A percentile compares a stretch with the other conserved stretches of the same genome.
Evolutionary conservation across 2,797 vertebrate species (phyloP).

Genomic region (Macropus fuliginosus): DNA sequence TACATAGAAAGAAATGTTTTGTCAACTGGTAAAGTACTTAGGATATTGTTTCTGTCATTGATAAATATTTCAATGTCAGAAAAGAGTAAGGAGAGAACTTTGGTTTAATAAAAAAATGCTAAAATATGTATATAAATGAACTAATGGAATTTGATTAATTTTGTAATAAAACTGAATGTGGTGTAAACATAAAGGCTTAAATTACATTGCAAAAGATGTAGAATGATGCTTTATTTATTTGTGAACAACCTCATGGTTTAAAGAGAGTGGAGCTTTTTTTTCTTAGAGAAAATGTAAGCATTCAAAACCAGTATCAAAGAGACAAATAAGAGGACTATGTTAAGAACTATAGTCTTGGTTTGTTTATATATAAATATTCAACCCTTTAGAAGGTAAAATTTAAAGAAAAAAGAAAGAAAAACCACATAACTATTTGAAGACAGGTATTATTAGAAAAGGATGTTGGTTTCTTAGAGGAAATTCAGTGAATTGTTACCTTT

Average conservation of each 20-base stretch:
- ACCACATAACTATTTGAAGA: no score
- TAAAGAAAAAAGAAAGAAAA: no score
- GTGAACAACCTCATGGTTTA: not conserved
- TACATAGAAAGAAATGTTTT: not conserved
- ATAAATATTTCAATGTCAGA: not conserved
- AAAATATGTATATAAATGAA: not conserved
- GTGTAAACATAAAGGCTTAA: not conserved
- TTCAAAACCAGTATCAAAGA: not conserved
- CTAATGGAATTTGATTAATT: not conserved
- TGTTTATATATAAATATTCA: no score
- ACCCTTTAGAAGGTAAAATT: no score
- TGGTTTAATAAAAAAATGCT: not conserved
- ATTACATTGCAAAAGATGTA: not conserved
- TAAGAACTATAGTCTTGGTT: not conserved
- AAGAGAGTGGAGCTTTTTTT: not conserved
- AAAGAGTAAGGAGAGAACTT: not conserved
- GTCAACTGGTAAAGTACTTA: not conserved
- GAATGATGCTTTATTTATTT: not conserved
- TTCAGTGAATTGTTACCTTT: not conserved
- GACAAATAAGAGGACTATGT: not conserved
- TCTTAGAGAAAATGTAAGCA: not conserved
- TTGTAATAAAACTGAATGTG: not conserved
- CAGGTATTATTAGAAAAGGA: no score
- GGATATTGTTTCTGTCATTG: not conserved
- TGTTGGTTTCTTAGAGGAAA: not conserved